These are phyloP conservation scores for Crepidodera aurea DNA, from an alignment of 2,888 invertebrate genomes.

Conservation along the genomic window DNA sequence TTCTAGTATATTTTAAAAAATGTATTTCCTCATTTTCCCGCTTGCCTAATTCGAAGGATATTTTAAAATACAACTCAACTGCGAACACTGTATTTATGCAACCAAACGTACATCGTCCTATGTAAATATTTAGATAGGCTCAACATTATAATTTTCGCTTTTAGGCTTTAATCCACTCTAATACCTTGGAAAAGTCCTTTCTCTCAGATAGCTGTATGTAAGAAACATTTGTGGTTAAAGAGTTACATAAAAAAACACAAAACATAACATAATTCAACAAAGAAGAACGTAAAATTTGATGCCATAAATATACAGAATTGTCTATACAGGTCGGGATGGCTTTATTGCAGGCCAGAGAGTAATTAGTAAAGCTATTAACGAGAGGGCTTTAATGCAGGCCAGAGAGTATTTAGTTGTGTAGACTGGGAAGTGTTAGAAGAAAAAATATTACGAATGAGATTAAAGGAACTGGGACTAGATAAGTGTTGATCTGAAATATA, in stretches of 20 bases:
- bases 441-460: no score
- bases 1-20: no score
- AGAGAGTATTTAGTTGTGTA: no score
- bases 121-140: constrained; percentile 20
- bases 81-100: constrained; percentile 15
- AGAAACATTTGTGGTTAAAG: constrained; percentile 49
- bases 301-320: neutral
- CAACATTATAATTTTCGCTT: constrained; percentile 10
- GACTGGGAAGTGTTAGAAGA: no score
- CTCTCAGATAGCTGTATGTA: constrained; percentile 82
- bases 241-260: constrained; percentile 2
- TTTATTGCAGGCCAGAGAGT: no score
- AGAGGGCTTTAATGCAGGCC: no score
- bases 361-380: no score
- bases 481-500: no score
- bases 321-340: no score
- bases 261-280: neutral
- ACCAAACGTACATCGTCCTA: constrained; percentile 13
- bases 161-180: constrained; percentile 53
- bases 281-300: constrained; percentile 9
- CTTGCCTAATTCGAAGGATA: no score
- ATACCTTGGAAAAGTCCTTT: constrained; percentile 93
- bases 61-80: constrained; percentile 12
- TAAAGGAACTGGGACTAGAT: no score
- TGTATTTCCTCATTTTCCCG: no score